A percentile compares a stretch with the other conserved stretches of the same genome.
Evolutionary conservation across 1,140 invertebrate species (phyloP).

Genomic region (Drosophila takahashii): DNA sequence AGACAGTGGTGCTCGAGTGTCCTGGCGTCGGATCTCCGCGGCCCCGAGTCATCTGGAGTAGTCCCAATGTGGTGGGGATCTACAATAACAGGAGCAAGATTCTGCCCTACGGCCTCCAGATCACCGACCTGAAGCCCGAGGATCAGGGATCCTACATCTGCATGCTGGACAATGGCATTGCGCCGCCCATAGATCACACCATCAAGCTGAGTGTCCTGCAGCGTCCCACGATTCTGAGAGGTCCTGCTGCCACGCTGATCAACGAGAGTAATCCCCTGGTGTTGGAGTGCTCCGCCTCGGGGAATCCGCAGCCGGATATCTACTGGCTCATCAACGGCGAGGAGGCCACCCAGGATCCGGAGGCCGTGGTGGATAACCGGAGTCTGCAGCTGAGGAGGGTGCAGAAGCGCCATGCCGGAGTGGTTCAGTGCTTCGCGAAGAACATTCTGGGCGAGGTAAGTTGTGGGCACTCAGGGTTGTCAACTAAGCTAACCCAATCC

Average conservation of each 20-base stretch:
- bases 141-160: slow-evolving; percentile 91
- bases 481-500: background rate
- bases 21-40: slow-evolving; percentile 87
- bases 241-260: slow-evolving; percentile 86
- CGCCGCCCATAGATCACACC: slow-evolving; percentile 83
- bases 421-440: slow-evolving; percentile 94
- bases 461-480: background rate
- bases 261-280: slow-evolving; percentile 88
- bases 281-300: slow-evolving; percentile 88
- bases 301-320: slow-evolving; percentile 89
- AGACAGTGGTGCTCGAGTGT: slow-evolving; percentile 88
- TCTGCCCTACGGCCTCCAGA: slow-evolving; percentile 87
- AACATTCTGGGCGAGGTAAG: slow-evolving; percentile 91
- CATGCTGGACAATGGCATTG: slow-evolving; percentile 85
- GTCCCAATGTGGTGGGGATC: slow-evolving; percentile 85
- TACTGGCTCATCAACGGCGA: slow-evolving; percentile 95
- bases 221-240: slow-evolving; percentile 87
- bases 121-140: slow-evolving; percentile 87
- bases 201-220: slow-evolving; percentile 86
- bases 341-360: slow-evolving; percentile 86
- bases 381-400: slow-evolving; percentile 87
- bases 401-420: slow-evolving; percentile 89
- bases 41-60: slow-evolving; percentile 87
- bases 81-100: slow-evolving; percentile 78
- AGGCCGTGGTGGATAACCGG: slow-evolving; percentile 85